Base-by-base conservation (phyloP, 2,113 vertebrate genomes). In the Epinephelus moara region DNA sequence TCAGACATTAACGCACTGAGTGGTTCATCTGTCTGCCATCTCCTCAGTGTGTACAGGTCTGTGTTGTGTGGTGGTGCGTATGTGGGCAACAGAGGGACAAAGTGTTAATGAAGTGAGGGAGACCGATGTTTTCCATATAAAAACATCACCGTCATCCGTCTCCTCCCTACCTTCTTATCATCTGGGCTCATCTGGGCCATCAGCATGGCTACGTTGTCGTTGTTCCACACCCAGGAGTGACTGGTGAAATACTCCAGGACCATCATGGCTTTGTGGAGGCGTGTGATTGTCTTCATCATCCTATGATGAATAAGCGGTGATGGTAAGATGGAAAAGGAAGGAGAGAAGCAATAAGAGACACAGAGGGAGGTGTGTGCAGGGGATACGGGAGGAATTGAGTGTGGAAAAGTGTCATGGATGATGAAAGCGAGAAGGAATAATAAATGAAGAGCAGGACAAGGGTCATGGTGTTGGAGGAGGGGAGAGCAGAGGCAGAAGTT, bases 251-350 rank as follows among this genome's bases (percentile, higher is more conserved):
- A 99, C 87, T 99, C 98, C 92, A 99, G 90, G 4, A 99, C 95
- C 95, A 99, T 87, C 98, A 99, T 96, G 94, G 97, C 96, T 94
- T 95, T 99, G 92, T 99, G 98, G 87, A 99, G 97, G 84, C 98
- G 97, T 64, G 96, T 97, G 94, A 99, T 99, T 45, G 97, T 96
- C 96, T 98, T 99, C 98, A 99, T 99, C 98, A 99, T 99, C 96
- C 98, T 98, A 0, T n/a, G 3, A 68, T 15, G 1, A 52, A 45
- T 1, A 33, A 14, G 68, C 0, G 1, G 30, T 12, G 50, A 45
- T 25, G 25, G 25, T 3, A 68, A 33, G 3, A 55, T 2, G 67
- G n/a, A 42, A 18, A 23, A 25, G 42, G 5, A 40, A 9, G 40
- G 14, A 42, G n/a, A 15, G 15, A 3, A 33, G 8, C 5, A 15